Base-by-base conservation (phyloP, 2,797 vertebrate species). In the Myotis pilosus region DNA sequence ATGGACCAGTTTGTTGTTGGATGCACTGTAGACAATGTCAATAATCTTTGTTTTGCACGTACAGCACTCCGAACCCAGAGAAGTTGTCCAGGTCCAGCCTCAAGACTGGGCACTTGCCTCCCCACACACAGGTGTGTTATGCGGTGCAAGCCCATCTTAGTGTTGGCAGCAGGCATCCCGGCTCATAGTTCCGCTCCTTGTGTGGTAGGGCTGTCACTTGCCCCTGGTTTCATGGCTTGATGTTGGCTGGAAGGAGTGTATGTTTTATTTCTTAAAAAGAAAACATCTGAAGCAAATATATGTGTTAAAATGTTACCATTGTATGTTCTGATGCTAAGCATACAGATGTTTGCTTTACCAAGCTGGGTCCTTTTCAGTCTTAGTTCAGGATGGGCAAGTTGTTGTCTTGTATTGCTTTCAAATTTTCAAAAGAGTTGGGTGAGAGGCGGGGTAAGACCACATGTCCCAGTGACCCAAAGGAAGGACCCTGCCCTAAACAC, bases 201-300 rank as follows among this genome's bases (percentile, higher is more conserved):
- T 36, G 36, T 64, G 62, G 13, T 64, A 17, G 6, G 7, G 16
- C 62, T 64, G 25, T 64, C 62, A 17, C 15, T n/a, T 64, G 7
- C 62, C 16, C 64, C 62, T 16, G n/a, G 17, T 33, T 19, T 68
- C 64, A 20, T 36, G n/a, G n/a, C 64, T 10, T 68, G 64, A 28
- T 17, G n/a, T 19, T 68, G 64, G n/a, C 64, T 68, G 64, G 64
- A 20, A 20, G 33, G 64, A 68, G 64, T 51, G 64, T 23, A 72
- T 41, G 22, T n/a, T 62, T 84, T 62, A n/a, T 66, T 88, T 94
- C 86, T 90, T 86, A 66, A 60, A 90, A 90, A 71, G 53, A 72
- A 88, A 75, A 64, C 44, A 89, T 33, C 72, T 30, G 25, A 79
- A 88, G 69, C 66, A 62, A 92, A 74, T 25, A 68, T 12, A 36